Evolutionary conservation across 2,797 vertebrate species (phyloP).

Genomic region (Limnodromus scolopaceus): DNA sequence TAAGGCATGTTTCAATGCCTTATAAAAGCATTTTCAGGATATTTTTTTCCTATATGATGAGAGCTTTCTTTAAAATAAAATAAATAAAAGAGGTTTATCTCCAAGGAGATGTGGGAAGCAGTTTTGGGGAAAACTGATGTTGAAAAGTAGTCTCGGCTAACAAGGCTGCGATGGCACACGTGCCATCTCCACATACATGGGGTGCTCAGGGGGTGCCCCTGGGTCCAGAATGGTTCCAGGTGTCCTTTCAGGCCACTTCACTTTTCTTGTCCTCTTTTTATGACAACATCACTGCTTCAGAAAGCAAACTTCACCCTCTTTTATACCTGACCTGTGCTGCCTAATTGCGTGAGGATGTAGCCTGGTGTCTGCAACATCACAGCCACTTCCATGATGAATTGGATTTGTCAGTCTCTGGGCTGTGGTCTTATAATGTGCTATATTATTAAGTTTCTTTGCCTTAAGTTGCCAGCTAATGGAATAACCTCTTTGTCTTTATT

Average conservation of each 20-base stretch:
- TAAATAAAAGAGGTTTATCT: neutral
- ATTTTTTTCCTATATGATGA: neutral
- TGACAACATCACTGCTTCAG: neutral
- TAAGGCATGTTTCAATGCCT: neutral
- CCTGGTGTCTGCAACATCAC: conserved; percentile 8
- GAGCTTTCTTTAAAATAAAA: conserved; percentile 3
- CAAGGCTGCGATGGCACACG: accelerated
- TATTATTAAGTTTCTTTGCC: conserved; percentile 64
- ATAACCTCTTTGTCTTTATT: conserved; percentile 72
- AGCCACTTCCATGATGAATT: conserved; percentile 59
- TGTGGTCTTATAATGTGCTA: conserved; percentile 57
- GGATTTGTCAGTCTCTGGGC: conserved; percentile 44
- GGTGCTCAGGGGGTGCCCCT: neutral
- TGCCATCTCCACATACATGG: accelerated
- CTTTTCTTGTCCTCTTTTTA: neutral
- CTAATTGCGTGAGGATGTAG: neutral
- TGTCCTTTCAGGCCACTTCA: neutral
- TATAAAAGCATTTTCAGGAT: neutral
- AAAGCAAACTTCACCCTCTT: neutral
- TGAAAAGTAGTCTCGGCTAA: neutral
- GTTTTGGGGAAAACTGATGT: neutral
- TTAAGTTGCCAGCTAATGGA: conserved; percentile 74
- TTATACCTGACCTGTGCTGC: neutral
- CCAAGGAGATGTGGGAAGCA: neutral
- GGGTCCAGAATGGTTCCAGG: neutral